Conservation (phyloP, 2,113 vertebrate species). For the Ictalurus punctatus region DNA sequence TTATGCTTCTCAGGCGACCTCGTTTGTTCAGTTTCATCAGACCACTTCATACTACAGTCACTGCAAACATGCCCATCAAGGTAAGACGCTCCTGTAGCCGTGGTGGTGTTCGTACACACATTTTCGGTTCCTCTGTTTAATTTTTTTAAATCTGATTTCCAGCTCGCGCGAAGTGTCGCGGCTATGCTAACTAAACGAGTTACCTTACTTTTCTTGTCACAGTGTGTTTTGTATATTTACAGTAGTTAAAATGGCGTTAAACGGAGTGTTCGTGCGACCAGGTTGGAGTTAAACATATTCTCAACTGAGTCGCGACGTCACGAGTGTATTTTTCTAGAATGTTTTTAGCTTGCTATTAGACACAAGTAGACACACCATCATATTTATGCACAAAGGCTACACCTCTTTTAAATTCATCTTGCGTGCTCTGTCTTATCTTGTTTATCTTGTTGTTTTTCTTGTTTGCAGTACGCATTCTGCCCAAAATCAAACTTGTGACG, state of each 20-base stretch:
- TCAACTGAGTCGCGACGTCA: background rate
- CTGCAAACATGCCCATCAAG: conserved; percentile 71
- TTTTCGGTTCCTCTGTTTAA: too few relatives aligned
- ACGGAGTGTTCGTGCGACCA: background rate
- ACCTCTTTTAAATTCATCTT: background rate
- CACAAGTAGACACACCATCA: background rate
- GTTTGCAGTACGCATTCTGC: background rate
- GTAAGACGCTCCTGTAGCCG: conserved; percentile 53
- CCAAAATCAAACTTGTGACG: background rate
- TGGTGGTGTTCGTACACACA: too few relatives aligned
- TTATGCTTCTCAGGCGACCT: conserved; percentile 33
- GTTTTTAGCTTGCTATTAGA: background rate
- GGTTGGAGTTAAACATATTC: background rate
- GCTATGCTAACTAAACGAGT: background rate
- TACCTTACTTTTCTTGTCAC: background rate
- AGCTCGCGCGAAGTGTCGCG: background rate
- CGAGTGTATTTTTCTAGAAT: background rate
- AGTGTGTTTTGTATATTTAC: background rate
- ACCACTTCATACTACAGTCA: conserved; percentile 55
- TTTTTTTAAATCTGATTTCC: background rate
- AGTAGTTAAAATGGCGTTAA: background rate
- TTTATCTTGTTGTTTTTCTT: background rate
- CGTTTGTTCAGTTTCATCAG: conserved; percentile 27
- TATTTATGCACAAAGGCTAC: background rate
- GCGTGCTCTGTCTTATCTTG: background rate